phyloP scores from a whole-genome alignment of 2,888 invertebrate genomes.

The Drosophila cognata region DNA sequence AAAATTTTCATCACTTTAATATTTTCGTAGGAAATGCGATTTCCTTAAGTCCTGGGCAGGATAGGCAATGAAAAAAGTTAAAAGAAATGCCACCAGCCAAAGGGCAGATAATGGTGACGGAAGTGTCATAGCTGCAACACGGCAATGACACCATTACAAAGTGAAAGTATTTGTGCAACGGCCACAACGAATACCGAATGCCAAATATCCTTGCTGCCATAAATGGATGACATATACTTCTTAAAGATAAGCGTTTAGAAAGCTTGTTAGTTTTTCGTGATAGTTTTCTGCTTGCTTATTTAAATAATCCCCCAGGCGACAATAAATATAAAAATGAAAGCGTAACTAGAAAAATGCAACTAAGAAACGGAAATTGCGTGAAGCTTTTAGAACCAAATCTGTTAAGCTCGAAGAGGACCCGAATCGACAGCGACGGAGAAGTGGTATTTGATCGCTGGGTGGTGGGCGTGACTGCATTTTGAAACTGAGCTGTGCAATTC shows the following conservation, averaged over 20 bases:
- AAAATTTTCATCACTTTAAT: constrained; percentile 3
- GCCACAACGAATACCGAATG: background rate
- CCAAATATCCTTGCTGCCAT: background rate
- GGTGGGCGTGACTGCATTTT: constrained; percentile 22
- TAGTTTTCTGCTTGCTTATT: background rate
- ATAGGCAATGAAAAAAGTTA: constrained; percentile 44
- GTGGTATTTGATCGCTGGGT: background rate
- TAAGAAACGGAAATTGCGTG: constrained; percentile 18
- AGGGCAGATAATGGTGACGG: constrained; percentile 43
- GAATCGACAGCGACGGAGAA: background rate
- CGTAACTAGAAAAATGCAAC: constrained; percentile 15
- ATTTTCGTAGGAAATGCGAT: constrained; percentile 52
- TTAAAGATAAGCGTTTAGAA: background rate
- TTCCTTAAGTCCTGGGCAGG: constrained; percentile 1
- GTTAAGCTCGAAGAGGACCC: background rate
- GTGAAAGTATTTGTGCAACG: constrained; percentile 23
- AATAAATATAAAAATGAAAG: background rate
- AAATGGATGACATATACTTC: no score
- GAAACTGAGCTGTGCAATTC: constrained; percentile 27
- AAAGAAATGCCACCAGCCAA: constrained; percentile 26
- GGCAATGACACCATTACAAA: constrained; percentile 54
- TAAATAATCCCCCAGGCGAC: background rate
- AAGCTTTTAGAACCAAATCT: constrained; percentile 23
- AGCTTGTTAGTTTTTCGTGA: background rate
- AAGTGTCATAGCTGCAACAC: constrained; percentile 48